These are phyloP conservation scores for Shinisaurus crocodilurus DNA, from an alignment of 2,113 vertebrate genomes.

Conservation along the genomic window DNA sequence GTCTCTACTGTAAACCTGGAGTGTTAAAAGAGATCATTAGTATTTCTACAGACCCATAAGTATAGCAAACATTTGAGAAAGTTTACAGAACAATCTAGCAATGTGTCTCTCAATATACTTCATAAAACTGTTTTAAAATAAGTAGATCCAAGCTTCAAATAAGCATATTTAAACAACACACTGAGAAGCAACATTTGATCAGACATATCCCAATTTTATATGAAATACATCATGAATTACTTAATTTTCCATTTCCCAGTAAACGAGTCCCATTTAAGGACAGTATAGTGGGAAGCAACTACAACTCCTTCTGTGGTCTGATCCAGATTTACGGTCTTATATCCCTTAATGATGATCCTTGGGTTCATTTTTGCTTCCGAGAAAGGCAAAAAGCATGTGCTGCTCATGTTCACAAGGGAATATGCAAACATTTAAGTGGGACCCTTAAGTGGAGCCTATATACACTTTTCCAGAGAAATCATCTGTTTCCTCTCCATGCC, in stretches of 20 bases:
- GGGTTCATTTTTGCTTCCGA: neutral
- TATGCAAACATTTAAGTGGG: neutral
- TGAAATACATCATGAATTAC: neutral
- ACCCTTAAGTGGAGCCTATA: no score
- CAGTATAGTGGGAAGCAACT: neutral
- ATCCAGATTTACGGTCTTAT: neutral
- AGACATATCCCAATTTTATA: neutral
- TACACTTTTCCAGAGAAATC: no score
- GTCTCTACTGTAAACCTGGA: neutral
- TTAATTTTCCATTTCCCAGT: neutral
- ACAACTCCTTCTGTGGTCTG: neutral
- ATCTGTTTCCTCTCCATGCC: no score
- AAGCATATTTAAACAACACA: neutral
- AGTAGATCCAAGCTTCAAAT: constrained; percentile 35
- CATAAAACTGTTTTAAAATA: constrained; percentile 55
- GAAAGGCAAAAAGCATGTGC: neutral
- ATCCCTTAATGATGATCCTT: neutral
- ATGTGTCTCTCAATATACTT: constrained; percentile 23
- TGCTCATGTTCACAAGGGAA: neutral
- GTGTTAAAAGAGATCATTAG: neutral
- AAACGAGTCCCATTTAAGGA: neutral
- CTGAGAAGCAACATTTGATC: neutral
- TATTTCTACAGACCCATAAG: neutral
- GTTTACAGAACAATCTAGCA: constrained; percentile 47
- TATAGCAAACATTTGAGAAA: neutral